Conservation (phyloP, 2,888 invertebrate species). For the Bhutanitis thaidina region DNA sequence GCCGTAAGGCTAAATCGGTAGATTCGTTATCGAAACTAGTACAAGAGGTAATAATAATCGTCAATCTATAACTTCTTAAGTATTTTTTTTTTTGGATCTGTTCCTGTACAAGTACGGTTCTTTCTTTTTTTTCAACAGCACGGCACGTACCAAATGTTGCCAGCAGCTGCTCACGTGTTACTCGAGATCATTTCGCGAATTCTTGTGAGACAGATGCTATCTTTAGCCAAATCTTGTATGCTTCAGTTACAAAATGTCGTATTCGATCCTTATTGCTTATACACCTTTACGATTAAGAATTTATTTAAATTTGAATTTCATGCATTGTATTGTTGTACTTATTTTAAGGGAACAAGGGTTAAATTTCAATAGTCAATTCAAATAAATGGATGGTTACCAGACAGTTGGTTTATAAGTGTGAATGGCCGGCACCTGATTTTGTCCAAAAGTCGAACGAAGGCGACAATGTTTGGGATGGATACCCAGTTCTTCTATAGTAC, state of each 20-base stretch:
- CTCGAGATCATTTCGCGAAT: slow-evolving; percentile 64
- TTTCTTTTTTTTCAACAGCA: slow-evolving; percentile 36
- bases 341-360: neutral
- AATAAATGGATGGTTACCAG: neutral
- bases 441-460: slow-evolving; percentile 30
- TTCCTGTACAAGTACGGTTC: neutral
- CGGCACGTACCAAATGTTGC: slow-evolving; percentile 74
- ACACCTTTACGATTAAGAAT: neutral
- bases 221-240: slow-evolving; percentile 26
- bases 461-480: slow-evolving; percentile 27
- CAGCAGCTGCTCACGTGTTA: slow-evolving; percentile 58
- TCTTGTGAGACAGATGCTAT: slow-evolving; percentile 50
- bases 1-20: too few species aligned
- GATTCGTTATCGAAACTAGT: too few species aligned
- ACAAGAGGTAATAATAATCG: too few species aligned
- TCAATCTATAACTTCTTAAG: neutral
- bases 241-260: slow-evolving; percentile 31
- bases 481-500: slow-evolving; percentile 6
- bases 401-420: neutral
- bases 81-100: neutral
- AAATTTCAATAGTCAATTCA: neutral
- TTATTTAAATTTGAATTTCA: too few species aligned
- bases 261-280: slow-evolving; percentile 21
- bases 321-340: neutral
- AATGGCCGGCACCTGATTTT: slow-evolving; percentile 19